Evolutionary conservation across 2,113 vertebrate genomes (phyloP).

Genomic region (Crotalus horridus): DNA sequence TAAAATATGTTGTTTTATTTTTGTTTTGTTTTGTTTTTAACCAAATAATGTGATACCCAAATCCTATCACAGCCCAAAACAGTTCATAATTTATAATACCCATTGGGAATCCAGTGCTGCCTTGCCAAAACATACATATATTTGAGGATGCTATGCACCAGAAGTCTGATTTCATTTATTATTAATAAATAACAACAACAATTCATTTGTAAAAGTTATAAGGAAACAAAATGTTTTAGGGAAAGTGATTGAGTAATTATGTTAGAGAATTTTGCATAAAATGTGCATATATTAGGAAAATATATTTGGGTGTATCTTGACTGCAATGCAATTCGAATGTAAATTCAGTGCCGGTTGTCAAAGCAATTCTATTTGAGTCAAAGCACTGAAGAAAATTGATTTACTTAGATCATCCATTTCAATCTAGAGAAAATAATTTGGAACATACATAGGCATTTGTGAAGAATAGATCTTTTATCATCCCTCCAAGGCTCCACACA

Average conservation of each 20-base stretch:
- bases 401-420: neutral
- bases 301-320: neutral
- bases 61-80: neutral
- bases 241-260: neutral
- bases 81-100: neutral
- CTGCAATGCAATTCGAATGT: neutral
- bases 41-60: neutral
- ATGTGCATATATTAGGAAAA: neutral
- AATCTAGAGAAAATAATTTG: neutral
- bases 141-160: neutral
- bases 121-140: neutral
- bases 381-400: neutral
- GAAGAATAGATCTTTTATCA: neutral
- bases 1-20: neutral
- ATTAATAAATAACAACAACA: neutral
- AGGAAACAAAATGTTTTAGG: neutral
- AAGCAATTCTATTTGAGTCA: neutral
- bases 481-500: neutral
- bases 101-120: neutral
- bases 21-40: neutral
- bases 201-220: neutral
- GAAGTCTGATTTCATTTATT: neutral
- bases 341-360: neutral
- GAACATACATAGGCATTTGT: neutral
- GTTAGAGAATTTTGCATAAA: neutral